These are phyloP conservation scores for Meta bourneti DNA, from an alignment of 2,888 invertebrate species.

Conservation along the genomic window DNA sequence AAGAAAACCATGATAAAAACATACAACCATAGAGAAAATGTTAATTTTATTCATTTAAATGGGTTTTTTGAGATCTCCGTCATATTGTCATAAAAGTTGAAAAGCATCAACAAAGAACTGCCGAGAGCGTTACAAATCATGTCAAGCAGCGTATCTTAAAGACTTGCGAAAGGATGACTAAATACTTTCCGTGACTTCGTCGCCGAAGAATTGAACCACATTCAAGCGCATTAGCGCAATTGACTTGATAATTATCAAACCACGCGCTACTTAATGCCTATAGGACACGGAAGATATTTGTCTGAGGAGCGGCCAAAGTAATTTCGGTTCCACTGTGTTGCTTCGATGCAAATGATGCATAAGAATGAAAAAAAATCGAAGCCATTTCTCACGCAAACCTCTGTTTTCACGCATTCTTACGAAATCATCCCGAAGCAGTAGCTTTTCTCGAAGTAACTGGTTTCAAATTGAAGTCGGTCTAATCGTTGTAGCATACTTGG, in stretches of 20 bases:
- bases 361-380: background rate
- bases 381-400: background rate
- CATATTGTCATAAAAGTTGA: no score
- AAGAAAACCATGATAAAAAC: no score
- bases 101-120: no score
- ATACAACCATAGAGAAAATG: no score
- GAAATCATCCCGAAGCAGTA: background rate
- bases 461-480: background rate
- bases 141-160: background rate
- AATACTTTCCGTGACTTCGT: conserved; percentile 25
- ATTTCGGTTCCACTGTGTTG: no score
- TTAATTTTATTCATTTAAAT: no score
- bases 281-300: background rate
- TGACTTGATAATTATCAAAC: conserved; percentile 49
- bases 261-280: conserved; percentile 1
- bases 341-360: background rate
- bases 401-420: conserved; percentile 9
- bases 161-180: background rate
- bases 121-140: background rate
- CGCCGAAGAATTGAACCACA: background rate
- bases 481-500: background rate
- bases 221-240: conserved; percentile 2
- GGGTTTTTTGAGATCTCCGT: no score
- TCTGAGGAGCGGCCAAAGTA: no score
- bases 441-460: background rate